phyloP scores from a whole-genome alignment of 2,113 vertebrate genomes.

The Meles meles region DNA sequence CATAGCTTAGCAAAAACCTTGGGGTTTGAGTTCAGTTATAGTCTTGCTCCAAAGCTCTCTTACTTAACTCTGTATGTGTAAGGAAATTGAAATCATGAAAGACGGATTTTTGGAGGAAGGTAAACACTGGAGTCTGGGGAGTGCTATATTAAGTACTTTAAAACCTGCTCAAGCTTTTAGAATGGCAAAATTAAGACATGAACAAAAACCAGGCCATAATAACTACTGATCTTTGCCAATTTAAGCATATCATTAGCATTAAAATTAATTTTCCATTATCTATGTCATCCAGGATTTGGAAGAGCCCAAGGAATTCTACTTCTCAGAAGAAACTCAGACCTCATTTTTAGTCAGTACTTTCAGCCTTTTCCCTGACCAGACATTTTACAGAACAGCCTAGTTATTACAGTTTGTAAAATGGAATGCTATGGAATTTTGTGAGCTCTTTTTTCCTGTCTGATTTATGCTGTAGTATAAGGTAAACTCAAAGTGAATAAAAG shows the following conservation, averaged over 20 bases:
- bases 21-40: not conserved
- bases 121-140: conserved; percentile 3
- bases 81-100: conserved; percentile 35
- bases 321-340: conserved; percentile 50
- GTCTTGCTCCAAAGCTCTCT: not conserved
- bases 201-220: conserved; percentile 49
- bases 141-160: conserved; percentile 38
- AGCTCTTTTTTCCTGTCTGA: conserved; percentile 2
- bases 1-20: not conserved
- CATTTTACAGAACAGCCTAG: conserved; percentile 26
- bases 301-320: conserved; percentile 54
- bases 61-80: not conserved
- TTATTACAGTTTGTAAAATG: conserved; percentile 25
- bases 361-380: conserved; percentile 21
- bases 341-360: conserved; percentile 41
- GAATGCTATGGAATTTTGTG: not conserved
- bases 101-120: conserved; percentile 16
- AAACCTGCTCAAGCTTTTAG: conserved; percentile 54
- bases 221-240: conserved; percentile 54
- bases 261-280: conserved; percentile 76
- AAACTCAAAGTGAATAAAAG: not conserved
- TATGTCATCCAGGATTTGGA: conserved; percentile 63
- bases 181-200: conserved; percentile 47
- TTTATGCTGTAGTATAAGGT: not conserved
- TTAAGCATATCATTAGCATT: conserved; percentile 64